phyloP scores from a whole-genome alignment of 2,888 invertebrate species.

The Agonum fuliginosum region DNA sequence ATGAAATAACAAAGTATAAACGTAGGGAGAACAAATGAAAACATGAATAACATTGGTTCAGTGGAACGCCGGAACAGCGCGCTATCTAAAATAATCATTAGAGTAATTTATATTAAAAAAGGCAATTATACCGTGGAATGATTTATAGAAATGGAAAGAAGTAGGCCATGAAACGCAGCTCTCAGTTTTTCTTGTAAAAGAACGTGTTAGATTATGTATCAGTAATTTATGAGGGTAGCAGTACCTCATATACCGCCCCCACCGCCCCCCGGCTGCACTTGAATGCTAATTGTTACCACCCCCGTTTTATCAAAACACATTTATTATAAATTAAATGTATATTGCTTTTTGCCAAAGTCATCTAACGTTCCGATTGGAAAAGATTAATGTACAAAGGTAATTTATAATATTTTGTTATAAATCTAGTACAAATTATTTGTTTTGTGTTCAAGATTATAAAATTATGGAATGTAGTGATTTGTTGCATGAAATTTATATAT shows the following conservation, averaged over 20 bases:
- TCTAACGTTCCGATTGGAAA: not conserved
- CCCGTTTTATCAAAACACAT: constrained; percentile 38
- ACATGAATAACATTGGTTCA: no score
- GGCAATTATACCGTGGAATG: constrained; percentile 41
- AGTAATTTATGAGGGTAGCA: constrained; percentile 48
- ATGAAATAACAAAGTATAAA: not conserved
- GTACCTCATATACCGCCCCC: constrained; percentile 3
- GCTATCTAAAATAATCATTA: constrained; percentile 29
- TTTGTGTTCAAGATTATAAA: not conserved
- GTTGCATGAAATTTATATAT: no score
- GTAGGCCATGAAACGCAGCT: constrained; percentile 48
- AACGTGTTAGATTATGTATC: constrained; percentile 55
- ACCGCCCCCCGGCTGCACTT: not conserved
- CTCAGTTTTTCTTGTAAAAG: constrained; percentile 49
- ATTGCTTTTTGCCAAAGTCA: constrained; percentile 35
- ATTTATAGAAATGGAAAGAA: constrained; percentile 53
- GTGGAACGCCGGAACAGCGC: no score
- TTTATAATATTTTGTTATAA: not conserved
- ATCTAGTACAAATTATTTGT: constrained; percentile 16
- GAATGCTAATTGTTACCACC: constrained; percentile 38
- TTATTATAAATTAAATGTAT: constrained; percentile 32
- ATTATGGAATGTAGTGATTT: not conserved
- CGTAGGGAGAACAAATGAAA: not conserved
- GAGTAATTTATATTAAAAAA: constrained; percentile 53
- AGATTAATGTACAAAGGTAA: not conserved